phyloP scores from a whole-genome alignment of 1,140 invertebrate genomes.

The Gonatopus flavifemur region DNA sequence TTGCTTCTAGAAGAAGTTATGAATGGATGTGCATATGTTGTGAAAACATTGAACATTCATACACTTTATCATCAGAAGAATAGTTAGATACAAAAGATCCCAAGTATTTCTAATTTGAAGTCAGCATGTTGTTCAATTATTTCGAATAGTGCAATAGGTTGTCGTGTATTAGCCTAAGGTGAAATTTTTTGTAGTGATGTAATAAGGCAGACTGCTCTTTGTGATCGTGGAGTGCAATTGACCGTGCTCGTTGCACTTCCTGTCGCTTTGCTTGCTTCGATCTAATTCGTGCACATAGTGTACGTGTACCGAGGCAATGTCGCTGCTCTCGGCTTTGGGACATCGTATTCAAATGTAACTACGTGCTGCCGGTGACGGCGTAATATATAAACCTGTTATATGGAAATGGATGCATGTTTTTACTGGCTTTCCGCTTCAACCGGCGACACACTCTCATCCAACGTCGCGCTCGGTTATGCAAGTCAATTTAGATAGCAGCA shows the following conservation, averaged over 20 bases:
- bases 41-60: not conserved
- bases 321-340: conserved; percentile 44
- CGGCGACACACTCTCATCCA: conserved; percentile 23
- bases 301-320: conserved; percentile 24
- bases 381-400: conserved; percentile 59
- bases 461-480: conserved; percentile 42
- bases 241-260: conserved; percentile 16
- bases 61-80: not conserved
- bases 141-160: too few species aligned
- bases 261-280: conserved; percentile 20
- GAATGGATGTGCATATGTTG: not conserved
- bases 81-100: not conserved
- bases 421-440: conserved; percentile 44
- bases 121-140: too few species aligned
- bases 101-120: not conserved
- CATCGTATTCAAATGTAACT: conserved; percentile 59
- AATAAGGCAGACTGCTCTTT: conserved; percentile 31
- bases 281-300: conserved; percentile 41
- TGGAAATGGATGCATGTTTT: conserved; percentile 60
- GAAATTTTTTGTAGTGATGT: too few species aligned
- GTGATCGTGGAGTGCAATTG: conserved; percentile 28
- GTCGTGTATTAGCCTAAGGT: too few species aligned
- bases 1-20: too few species aligned
- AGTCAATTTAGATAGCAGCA: conserved; percentile 54
- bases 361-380: conserved; percentile 53